Percentiles rank a stretch among this genome's conserved stretches.
phyloP scores from a whole-genome alignment of 2,888 invertebrate genomes.

The Tupiocoris notatus region DNA sequence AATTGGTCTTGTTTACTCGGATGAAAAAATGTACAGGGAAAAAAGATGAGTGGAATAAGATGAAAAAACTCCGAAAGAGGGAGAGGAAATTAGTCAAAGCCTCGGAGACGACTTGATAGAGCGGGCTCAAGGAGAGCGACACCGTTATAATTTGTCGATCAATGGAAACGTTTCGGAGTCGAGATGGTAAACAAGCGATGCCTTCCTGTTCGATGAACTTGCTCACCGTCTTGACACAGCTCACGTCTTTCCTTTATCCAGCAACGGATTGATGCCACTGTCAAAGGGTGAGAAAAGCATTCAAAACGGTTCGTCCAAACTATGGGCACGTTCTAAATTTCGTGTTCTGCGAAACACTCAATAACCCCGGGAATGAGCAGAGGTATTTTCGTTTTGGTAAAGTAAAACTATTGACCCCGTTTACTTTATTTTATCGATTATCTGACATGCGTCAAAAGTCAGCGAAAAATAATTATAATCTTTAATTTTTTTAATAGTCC shows the following conservation, averaged over 20 bases:
- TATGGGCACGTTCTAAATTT: background rate
- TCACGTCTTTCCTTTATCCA: constrained; percentile 16
- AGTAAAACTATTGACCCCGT: too few species aligned
- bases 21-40: background rate
- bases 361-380: too few species aligned
- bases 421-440: too few species aligned
- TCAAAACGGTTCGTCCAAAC: background rate
- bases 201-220: background rate
- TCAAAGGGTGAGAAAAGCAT: background rate
- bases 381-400: too few species aligned
- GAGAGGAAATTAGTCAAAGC: background rate
- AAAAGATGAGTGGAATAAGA: constrained; percentile 1
- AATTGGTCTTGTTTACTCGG: constrained; percentile 26
- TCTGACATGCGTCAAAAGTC: too few species aligned
- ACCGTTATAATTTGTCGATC: constrained; percentile 32
- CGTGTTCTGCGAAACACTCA: background rate
- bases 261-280: constrained; percentile 3
- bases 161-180: constrained; percentile 30
- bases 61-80: background rate
- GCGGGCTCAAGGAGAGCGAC: background rate
- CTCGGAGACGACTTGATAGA: background rate
- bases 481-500: too few species aligned
- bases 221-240: background rate
- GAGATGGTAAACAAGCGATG: background rate
- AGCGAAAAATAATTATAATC: too few species aligned